Evolutionary conservation across 2,797 vertebrate species (phyloP).

Genomic region (Peromyscus melanophrys): DNA sequence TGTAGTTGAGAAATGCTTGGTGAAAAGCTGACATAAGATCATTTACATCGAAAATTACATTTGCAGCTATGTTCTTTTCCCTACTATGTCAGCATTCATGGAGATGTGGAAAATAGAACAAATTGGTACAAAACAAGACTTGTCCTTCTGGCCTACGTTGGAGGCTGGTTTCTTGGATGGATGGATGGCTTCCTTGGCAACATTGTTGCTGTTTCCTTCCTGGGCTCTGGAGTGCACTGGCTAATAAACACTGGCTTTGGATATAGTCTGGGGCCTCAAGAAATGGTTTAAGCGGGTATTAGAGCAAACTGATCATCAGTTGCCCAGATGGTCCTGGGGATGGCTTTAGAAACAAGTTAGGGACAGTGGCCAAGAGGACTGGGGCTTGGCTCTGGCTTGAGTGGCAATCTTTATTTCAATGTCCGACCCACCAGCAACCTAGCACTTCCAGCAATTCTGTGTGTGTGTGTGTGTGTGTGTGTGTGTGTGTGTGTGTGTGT

Average conservation of each 20-base stretch:
- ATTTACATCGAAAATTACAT: constrained; percentile 19
- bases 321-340: neutral
- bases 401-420: neutral
- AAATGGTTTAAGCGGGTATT: neutral
- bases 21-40: neutral
- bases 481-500: neutral
- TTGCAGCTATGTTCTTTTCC: neutral
- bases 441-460: neutral
- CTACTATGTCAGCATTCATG: neutral
- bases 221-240: neutral
- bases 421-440: neutral
- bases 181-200: neutral
- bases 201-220: neutral
- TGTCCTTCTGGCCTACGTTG: neutral
- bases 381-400: neutral
- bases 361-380: neutral
- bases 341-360: neutral
- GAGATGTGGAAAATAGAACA: constrained; percentile 31
- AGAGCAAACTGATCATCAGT: neutral
- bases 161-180: neutral
- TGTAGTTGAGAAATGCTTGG: constrained; percentile 20
- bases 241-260: constrained; percentile 15
- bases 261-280: neutral
- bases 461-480: neutral
- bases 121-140: neutral